These are phyloP conservation scores for Troglohyphantes excavatus DNA, from an alignment of 2,888 invertebrate species.

Conservation along the genomic window DNA sequence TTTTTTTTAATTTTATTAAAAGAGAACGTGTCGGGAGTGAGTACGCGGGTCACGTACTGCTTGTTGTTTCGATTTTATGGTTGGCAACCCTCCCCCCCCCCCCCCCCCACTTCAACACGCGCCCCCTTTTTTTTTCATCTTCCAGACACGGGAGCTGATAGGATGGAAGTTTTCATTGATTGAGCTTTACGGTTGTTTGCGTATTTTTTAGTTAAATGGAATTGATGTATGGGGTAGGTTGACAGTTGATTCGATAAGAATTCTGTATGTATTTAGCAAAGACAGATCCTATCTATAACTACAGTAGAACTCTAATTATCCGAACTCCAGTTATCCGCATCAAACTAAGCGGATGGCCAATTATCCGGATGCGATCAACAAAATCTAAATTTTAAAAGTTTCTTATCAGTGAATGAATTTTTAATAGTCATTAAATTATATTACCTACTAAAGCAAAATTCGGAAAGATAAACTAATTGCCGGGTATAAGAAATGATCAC, in stretches of 20 bases:
- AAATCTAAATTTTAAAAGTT: too few species aligned
- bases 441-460: too few species aligned
- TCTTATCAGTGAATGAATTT: too few species aligned
- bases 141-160: background rate
- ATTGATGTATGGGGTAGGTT: background rate
- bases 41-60: conserved; percentile 48
- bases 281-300: too few species aligned
- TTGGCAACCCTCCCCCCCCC: conserved; percentile 5
- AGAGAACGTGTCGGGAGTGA: conserved; percentile 36
- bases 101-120: background rate
- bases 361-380: too few species aligned
- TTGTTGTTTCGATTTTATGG: conserved; percentile 61
- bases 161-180: background rate
- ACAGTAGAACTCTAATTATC: too few species aligned
- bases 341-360: too few species aligned
- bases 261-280: too few species aligned
- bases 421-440: too few species aligned
- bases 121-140: background rate
- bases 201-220: background rate
- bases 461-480: too few species aligned
- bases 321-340: too few species aligned
- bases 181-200: background rate
- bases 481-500: too few species aligned
- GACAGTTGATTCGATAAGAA: background rate
- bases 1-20: background rate